Percentiles rank a stretch among this genome's conserved stretches.
These are phyloP conservation scores for Ophonus ardosiacus DNA, from an alignment of 2,888 invertebrate species.

Conservation along the genomic window DNA sequence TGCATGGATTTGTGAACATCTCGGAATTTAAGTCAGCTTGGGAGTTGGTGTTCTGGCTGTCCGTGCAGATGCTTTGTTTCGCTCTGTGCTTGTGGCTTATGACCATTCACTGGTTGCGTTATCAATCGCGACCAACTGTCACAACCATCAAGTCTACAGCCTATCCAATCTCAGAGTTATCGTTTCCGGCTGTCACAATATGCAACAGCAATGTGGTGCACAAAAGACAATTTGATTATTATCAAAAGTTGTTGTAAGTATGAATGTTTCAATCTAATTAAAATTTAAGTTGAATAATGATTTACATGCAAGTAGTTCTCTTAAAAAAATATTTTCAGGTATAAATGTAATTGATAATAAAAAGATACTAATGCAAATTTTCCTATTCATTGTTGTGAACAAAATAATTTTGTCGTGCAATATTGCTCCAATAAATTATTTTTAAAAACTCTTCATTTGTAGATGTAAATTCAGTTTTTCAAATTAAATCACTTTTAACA, in stretches of 20 bases:
- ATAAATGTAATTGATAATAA: no score
- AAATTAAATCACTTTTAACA: no score
- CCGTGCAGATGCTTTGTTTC: constrained; percentile 30
- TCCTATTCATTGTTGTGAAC: no score
- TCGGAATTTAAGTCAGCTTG: constrained; percentile 8
- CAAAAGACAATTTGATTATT: constrained; percentile 23
- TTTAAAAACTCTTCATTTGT: no score
- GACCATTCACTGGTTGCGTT: constrained; percentile 51
- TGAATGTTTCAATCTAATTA: background rate
- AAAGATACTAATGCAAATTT: no score
- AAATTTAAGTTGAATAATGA: background rate
- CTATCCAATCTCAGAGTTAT: constrained; percentile 49
- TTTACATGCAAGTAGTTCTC: no score
- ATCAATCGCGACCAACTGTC: constrained; percentile 51
- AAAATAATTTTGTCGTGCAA: no score
- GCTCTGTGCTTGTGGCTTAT: constrained; percentile 53
- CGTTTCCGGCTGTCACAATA: constrained; percentile 61
- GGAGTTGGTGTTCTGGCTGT: constrained; percentile 52
- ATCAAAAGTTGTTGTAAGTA: constrained; percentile 47
- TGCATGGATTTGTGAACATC: constrained; percentile 51
- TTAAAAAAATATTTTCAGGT: no score
- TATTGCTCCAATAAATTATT: no score
- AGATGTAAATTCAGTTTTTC: no score
- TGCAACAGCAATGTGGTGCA: constrained; percentile 53
- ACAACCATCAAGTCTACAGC: constrained; percentile 59